Conservation (phyloP, 1,140 invertebrate species). For the Reticulitermes speratus region DNA sequence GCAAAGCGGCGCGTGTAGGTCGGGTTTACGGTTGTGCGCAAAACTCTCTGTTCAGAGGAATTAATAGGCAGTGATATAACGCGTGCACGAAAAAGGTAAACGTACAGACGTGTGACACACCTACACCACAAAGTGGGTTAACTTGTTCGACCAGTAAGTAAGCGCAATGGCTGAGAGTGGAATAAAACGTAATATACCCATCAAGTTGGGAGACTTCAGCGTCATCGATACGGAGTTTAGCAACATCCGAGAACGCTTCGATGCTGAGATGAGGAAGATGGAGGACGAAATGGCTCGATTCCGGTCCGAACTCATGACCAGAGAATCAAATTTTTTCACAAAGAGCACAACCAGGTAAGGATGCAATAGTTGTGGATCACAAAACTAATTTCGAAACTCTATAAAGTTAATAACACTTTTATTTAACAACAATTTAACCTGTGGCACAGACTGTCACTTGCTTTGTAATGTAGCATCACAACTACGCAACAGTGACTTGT, state of each 20-base stretch:
- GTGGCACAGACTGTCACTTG: too few species aligned
- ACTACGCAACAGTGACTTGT: too few species aligned
- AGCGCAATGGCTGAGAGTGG: constrained; percentile 69
- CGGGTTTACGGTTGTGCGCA: neutral
- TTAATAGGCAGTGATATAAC: neutral
- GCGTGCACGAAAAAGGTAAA: neutral
- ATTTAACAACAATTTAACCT: too few species aligned
- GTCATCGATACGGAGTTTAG: constrained; percentile 96
- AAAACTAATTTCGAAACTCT: too few species aligned
- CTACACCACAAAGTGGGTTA: neutral
- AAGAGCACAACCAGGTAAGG: constrained; percentile 79
- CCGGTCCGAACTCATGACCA: constrained; percentile 87
- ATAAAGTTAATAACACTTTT: too few species aligned
- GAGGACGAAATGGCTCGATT: constrained; percentile 98
- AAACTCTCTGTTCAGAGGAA: neutral
- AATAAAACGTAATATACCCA: constrained; percentile 86
- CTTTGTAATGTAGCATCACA: too few species aligned
- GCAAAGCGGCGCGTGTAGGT: neutral
- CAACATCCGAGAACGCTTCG: constrained; percentile 92
- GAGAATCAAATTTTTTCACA: constrained; percentile 87
- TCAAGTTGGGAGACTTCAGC: constrained; percentile 90
- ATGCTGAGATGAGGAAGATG: constrained; percentile 96
- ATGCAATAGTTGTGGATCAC: neutral
- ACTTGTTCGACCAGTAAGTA: neutral
- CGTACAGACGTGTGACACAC: neutral